A percentile compares a stretch with the other conserved stretches of the same genome.
phyloP scores from a whole-genome alignment of 2,797 vertebrate genomes.

The Lacerta agilis region DNA sequence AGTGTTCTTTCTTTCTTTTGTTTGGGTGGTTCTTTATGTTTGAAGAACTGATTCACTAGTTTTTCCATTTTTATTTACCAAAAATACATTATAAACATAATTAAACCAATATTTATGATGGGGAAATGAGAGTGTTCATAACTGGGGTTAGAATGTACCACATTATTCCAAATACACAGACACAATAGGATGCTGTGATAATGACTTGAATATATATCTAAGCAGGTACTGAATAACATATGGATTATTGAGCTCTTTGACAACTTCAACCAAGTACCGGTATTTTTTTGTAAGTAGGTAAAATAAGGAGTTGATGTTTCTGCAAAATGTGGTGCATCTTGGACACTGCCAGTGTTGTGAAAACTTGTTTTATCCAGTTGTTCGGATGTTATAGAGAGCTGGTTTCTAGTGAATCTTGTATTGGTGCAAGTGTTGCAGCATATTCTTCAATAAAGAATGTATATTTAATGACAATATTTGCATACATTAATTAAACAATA shows the following conservation, averaged over 20 bases:
- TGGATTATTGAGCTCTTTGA: neutral
- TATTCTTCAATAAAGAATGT: neutral
- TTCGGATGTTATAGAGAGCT: neutral
- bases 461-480: no score
- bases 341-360: neutral
- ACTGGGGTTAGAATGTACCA: conserved; percentile 13
- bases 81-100: neutral
- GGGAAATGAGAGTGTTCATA: neutral
- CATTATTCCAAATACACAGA: neutral
- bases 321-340: neutral
- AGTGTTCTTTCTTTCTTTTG: neutral
- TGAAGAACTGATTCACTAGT: neutral
- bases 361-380: neutral
- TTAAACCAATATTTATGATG: neutral
- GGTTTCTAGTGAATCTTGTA: neutral
- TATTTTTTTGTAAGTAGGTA: neutral
- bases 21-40: neutral
- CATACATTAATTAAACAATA: no score
- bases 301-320: neutral
- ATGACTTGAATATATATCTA: neutral
- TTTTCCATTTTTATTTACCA: neutral
- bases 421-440: neutral
- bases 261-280: neutral
- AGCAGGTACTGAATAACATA: neutral
- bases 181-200: neutral